Evolutionary conservation across 2,888 invertebrate genomes (phyloP), one percentile per base, ranked within the genome.

Genomic region (Lucinisca nassula): DNA sequence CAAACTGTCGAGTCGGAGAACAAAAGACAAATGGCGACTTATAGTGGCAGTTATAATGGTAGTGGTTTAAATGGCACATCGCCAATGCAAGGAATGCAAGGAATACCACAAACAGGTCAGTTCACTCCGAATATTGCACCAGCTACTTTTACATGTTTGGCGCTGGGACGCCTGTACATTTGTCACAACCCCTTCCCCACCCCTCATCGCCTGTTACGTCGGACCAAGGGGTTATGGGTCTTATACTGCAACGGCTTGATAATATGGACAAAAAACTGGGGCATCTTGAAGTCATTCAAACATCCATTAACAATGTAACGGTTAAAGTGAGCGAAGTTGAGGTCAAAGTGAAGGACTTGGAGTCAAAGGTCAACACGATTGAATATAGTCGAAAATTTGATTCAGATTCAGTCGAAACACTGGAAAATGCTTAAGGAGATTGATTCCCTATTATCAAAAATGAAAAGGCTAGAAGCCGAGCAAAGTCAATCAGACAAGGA

Each of bases 311-410:
- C 12, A 72, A 21, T 30, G 21, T 72, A 35, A 38, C 37, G 72
- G 72, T 24, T 6, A 72, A 72, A 72, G 38, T 72, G 72, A 38
- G n/a, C 72, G 38, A 72, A 6, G n/a, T 72, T 37, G 72, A 72
- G 38, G n/a, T 2, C 37, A 32, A 72, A 72, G 37, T 72, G 6
- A n/a, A 35, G n/a, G 37, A 4, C 3, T n/a, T 72, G 72, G 72
- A 72, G 37, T 1, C n/a, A n/a, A 72, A 72, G 72, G 38, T 72
- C 21, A 72, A 35, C 21, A n/a, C n/a, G 38, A 37, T 72, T 32
- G 72, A 72, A n/a, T n/a, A 10, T 24, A 72, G 72, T 37, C 37
- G 72, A 37, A 21, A 37, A 3, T 72, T 38, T 72, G 72, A 72
- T 37, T 3, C 37, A 6, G 38, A 72, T 3, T 14, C 38, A 1